These are phyloP conservation scores for Hoplias malabaricus DNA, from an alignment of 2,113 vertebrate species.

Conservation along the genomic window DNA sequence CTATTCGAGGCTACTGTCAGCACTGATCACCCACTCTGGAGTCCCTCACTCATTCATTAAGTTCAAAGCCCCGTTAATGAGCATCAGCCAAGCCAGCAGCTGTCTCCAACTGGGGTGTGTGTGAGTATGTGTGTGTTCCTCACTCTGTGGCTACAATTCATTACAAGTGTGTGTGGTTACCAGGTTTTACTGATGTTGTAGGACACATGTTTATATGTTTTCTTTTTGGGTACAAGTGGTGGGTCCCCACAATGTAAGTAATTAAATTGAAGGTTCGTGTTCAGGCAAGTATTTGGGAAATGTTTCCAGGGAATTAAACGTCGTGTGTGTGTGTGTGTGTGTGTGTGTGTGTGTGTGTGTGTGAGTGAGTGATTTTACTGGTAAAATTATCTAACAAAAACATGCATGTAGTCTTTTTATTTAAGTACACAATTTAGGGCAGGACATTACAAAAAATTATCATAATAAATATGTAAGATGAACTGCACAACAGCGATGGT, in stretches of 20 bases:
- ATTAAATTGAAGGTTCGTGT: too few relatives aligned
- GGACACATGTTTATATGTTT: too few relatives aligned
- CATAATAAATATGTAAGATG: too few relatives aligned
- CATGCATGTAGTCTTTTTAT: background rate
- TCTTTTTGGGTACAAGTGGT: too few relatives aligned
- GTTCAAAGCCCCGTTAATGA: conserved; percentile 28
- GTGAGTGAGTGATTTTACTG: conserved; percentile 22
- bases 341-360: conserved; percentile 25
- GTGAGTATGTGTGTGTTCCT: background rate
- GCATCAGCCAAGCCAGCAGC: background rate
- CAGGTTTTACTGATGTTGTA: too few relatives aligned
- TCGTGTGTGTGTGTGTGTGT: too few relatives aligned
- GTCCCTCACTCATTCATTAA: conserved; percentile 10
- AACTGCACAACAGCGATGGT: too few relatives aligned
- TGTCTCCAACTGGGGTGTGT: background rate
- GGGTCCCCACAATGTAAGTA: too few relatives aligned
- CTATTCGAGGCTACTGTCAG: conserved; percentile 21
- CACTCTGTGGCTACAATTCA: background rate
- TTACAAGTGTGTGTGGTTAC: conserved; percentile 25
- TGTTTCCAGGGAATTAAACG: too few relatives aligned
- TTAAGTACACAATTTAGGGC: background rate
- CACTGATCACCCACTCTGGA: conserved; percentile 4
- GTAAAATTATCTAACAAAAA: too few relatives aligned
- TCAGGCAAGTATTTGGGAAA: too few relatives aligned
- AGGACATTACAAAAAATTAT: background rate